Percentiles rank a stretch among this genome's conserved stretches.
Conservation (phyloP, 2,888 invertebrate genomes). For the Catocala nupta region DNA sequence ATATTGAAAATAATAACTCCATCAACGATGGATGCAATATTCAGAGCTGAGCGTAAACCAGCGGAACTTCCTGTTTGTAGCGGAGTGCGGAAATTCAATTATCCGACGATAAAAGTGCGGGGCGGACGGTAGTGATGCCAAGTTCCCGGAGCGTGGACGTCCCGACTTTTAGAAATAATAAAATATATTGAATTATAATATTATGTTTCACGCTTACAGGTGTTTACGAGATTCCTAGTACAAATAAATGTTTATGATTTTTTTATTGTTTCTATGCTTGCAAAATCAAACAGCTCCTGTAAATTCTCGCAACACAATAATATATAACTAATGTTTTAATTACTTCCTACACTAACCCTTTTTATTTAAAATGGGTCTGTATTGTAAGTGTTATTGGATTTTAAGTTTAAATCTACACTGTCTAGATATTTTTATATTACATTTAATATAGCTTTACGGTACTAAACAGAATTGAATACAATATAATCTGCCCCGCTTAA, state of each 20-base stretch:
- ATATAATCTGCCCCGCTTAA: neutral
- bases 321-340: no score
- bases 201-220: constrained; percentile 5
- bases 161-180: constrained; percentile 45
- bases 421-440: no score
- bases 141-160: constrained; percentile 45
- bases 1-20: constrained; percentile 77
- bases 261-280: no score
- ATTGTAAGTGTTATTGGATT: no score
- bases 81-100: constrained; percentile 84
- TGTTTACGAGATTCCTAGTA: constrained; percentile 8
- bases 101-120: constrained; percentile 80
- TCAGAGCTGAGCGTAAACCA: constrained; percentile 69
- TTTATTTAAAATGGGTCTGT: no score
- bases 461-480: neutral
- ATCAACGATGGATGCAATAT: constrained; percentile 74
- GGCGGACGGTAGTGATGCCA: constrained; percentile 57
- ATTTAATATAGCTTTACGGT: no score
- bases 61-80: constrained; percentile 81
- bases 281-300: no score
- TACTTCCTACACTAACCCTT: no score
- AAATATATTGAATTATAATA: constrained; percentile 24
- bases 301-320: no score
- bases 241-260: neutral
- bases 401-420: no score